Percentiles rank a stretch among this genome's conserved stretches.
phyloP scores from a whole-genome alignment of 1,140 invertebrate genomes.

The Eupeodes corollae region DNA sequence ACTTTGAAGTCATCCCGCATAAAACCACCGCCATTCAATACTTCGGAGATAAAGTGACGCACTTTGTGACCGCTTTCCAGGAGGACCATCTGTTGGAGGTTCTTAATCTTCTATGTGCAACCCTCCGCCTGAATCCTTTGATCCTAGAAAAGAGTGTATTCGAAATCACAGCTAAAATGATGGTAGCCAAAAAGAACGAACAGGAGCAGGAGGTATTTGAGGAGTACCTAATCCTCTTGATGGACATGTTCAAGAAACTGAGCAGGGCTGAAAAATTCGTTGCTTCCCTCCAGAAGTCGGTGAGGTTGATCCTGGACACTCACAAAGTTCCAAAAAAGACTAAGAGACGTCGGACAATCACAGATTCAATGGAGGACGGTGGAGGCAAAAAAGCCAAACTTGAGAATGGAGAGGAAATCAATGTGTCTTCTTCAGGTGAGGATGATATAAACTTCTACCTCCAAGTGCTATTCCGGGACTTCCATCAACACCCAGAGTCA shows the following conservation, averaged over 20 bases:
- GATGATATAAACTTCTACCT: not conserved
- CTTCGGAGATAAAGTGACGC: conserved; percentile 5
- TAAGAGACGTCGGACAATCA: not conserved
- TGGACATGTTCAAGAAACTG: conserved; percentile 28
- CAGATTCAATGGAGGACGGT: not conserved
- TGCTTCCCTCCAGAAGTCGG: conserved; percentile 18
- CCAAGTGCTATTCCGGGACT: conserved; percentile 1
- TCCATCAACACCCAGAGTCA: not conserved
- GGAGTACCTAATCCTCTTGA: conserved; percentile 20
- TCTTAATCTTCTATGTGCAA: conserved; percentile 17
- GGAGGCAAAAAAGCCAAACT: conserved; percentile 1
- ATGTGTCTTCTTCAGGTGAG: not conserved
- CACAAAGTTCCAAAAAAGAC: not conserved
- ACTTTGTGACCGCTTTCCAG: not conserved
- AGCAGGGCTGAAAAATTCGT: conserved; percentile 28
- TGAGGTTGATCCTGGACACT: conserved; percentile 15
- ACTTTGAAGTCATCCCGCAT: conserved; percentile 6
- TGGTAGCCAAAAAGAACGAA: conserved; percentile 11
- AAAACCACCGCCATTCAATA: conserved; percentile 3
- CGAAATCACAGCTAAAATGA: conserved; percentile 23
- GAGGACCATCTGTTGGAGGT: conserved; percentile 10
- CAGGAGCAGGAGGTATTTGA: conserved; percentile 16
- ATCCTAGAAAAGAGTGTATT: conserved; percentile 25
- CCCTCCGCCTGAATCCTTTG: conserved; percentile 27
- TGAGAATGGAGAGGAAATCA: not conserved